These are phyloP conservation scores for Callopanchax toddi DNA, from an alignment of 2,113 vertebrate genomes.

Conservation along the genomic window DNA sequence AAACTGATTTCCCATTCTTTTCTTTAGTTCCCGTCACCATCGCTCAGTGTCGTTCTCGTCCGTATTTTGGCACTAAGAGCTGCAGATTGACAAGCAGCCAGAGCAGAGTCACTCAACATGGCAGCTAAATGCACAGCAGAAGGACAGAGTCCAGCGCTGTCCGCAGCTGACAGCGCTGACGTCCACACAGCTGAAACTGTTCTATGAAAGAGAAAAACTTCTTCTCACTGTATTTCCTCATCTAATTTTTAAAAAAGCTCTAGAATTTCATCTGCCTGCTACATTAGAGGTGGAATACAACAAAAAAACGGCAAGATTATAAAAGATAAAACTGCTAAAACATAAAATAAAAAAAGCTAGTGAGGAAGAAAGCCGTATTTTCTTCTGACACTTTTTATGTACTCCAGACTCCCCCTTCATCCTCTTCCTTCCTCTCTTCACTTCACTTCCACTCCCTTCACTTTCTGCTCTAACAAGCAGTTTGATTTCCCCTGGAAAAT, in stretches of 20 bases:
- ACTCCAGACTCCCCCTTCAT: conserved; percentile 55
- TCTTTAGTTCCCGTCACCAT: conserved; percentile 29
- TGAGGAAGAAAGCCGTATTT: conserved; percentile 52
- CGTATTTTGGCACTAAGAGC: conserved; percentile 45
- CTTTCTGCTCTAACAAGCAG: conserved; percentile 69
- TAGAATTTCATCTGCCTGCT: conserved; percentile 7
- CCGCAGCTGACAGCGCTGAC: conserved; percentile 35
- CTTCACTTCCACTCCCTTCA: conserved; percentile 58
- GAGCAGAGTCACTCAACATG: conserved; percentile 47
- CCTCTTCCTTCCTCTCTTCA: conserved; percentile 53
- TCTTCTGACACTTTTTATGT: conserved; percentile 63
- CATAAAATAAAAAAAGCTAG: conserved; percentile 19
- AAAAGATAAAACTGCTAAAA: conserved; percentile 14
- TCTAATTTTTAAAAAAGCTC: conserved; percentile 8
- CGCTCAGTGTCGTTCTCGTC: conserved; percentile 30
- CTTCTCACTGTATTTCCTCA: conserved; percentile 1
- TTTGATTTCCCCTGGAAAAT: conserved; percentile 76
- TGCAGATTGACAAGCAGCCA: conserved; percentile 57
- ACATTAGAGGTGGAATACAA: background rate
- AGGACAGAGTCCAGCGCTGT: conserved; percentile 13
- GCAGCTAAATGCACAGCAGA: conserved; percentile 56
- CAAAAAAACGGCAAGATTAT: conserved; percentile 8
- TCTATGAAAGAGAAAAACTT: background rate
- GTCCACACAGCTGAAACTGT: conserved; percentile 29
- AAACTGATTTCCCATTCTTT: conserved; percentile 37